Evolutionary conservation across 2,888 invertebrate genomes (phyloP).

Genomic region (Calameuta idolon): DNA sequence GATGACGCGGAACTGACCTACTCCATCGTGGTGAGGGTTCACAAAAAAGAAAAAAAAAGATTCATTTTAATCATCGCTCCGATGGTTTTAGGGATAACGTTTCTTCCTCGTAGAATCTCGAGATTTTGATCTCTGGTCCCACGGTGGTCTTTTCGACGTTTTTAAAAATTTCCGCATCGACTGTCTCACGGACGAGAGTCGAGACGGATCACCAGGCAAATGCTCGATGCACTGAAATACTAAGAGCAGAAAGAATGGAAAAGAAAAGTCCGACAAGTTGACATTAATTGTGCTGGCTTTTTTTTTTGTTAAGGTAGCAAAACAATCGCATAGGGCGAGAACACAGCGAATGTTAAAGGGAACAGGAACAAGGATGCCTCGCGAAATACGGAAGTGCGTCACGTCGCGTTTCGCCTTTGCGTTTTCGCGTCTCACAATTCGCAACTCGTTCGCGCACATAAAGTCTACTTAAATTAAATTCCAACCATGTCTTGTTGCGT

Average conservation of each 20-base stretch:
- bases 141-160: neutral
- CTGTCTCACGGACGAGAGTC: neutral
- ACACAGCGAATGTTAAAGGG: neutral
- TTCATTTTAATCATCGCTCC: neutral
- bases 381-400: neutral
- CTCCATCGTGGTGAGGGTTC: neutral
- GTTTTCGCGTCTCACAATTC: neutral
- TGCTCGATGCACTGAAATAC: neutral
- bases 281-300: neutral
- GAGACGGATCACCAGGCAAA: neutral
- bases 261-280: neutral
- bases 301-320: neutral
- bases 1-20: neutral
- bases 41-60: neutral
- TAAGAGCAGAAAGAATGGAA: neutral
- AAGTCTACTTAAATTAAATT: conserved; percentile 55
- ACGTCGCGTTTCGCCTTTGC: neutral
- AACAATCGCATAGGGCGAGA: neutral
- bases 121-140: neutral
- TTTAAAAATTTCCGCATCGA: neutral
- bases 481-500: conserved; percentile 56
- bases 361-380: neutral
- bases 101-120: neutral
- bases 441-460: conserved; percentile 19
- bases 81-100: neutral